phyloP scores from a whole-genome alignment of 2,797 vertebrate species.

The Nannoperca obscura region DNA sequence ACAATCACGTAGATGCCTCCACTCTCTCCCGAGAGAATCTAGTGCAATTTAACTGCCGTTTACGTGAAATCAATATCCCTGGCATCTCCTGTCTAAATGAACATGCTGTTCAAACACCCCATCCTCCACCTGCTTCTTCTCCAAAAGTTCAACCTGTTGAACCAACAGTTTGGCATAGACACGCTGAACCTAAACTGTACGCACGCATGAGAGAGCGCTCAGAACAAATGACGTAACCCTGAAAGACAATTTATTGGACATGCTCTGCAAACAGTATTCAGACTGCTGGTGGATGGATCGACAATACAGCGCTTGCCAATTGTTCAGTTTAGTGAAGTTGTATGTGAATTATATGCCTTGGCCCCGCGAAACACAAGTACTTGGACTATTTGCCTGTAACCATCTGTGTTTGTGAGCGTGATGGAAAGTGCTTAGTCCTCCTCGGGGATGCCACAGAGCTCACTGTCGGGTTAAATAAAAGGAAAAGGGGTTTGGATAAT shows the following conservation, averaged over 20 bases:
- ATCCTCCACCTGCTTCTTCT: neutral
- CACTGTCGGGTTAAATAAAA: conserved; percentile 32
- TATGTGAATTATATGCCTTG: conserved; percentile 42
- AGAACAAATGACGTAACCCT: conserved; percentile 46
- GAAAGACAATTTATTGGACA: conserved; percentile 53
- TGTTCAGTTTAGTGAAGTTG: conserved; percentile 33
- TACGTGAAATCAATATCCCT: conserved; percentile 16
- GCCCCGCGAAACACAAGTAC: conserved; percentile 14
- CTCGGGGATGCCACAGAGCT: conserved; percentile 41
- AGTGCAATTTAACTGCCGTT: conserved; percentile 23
- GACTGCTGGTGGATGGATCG: conserved; percentile 41
- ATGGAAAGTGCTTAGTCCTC: conserved; percentile 51
- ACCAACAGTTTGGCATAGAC: conserved; percentile 31
- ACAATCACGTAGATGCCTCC: conserved; percentile 37
- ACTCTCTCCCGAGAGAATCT: conserved; percentile 32
- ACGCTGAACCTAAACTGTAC: conserved; percentile 35
- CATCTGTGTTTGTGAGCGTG: conserved; percentile 45
- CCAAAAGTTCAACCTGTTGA: conserved; percentile 29
- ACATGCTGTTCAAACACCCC: conserved; percentile 33
- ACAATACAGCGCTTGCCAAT: conserved; percentile 25
- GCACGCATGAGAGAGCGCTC: conserved; percentile 64
- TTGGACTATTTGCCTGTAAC: conserved; percentile 36
- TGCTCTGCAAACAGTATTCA: conserved; percentile 40
- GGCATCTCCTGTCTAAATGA: conserved; percentile 39
- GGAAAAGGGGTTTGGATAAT: conserved; percentile 54